Percentiles rank a stretch among this genome's conserved stretches.
Conservation (phyloP, 2,113 vertebrate genomes). For the Circaetus cinerascens region DNA sequence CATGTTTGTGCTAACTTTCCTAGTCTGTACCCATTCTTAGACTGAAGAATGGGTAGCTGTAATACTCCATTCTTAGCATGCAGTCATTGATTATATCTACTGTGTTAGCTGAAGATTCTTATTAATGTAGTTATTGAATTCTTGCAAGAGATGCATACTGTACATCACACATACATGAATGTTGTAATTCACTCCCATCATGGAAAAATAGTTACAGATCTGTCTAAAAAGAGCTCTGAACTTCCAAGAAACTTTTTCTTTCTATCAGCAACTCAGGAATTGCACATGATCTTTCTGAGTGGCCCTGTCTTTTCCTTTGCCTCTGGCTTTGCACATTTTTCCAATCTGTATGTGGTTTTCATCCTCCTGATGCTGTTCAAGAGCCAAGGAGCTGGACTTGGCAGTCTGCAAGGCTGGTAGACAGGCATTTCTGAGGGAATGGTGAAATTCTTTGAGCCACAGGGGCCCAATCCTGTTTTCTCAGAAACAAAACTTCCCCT, state of each 20-base stretch:
- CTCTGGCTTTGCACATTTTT: constrained; percentile 37
- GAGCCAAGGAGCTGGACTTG: neutral
- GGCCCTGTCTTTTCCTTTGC: neutral
- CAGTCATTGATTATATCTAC: neutral
- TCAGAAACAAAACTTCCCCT: neutral
- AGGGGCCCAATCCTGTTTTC: neutral
- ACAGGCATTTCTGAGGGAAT: constrained; percentile 10
- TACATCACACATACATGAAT: neutral
- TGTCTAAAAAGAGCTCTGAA: neutral
- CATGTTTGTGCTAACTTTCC: neutral
- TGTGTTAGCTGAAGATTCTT: neutral
- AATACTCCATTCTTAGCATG: neutral
- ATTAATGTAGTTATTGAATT: neutral
- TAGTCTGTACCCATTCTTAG: neutral
- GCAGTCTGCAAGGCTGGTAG: neutral
- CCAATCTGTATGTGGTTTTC: constrained; percentile 31
- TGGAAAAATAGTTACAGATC: neutral
- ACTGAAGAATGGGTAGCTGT: neutral
- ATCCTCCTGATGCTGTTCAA: neutral
- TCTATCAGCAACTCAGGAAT: neutral
- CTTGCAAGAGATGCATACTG: neutral
- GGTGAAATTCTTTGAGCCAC: neutral
- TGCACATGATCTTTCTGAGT: neutral
- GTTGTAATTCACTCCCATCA: neutral
- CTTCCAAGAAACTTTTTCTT: neutral